These are phyloP conservation scores for Montipora efflorescens DNA, from an alignment of 64 coral and sea anemone genomes.

Conservation along the genomic window DNA sequence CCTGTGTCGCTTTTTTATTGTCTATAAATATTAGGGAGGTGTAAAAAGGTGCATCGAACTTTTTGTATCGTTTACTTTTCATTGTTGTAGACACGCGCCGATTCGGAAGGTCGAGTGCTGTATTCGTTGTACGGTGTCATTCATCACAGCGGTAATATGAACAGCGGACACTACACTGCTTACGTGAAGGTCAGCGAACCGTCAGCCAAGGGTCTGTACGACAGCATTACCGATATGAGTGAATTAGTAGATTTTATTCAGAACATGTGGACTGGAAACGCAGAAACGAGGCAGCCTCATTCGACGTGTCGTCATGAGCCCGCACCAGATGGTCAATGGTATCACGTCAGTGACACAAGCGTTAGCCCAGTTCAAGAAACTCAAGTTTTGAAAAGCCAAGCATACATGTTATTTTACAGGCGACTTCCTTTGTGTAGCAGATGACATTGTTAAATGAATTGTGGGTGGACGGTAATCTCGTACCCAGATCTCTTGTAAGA, in stretches of 20 bases:
- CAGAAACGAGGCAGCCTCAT: not conserved
- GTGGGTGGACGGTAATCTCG: too few relatives aligned
- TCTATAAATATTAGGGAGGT: too few relatives aligned
- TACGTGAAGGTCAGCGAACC: constrained; percentile 72
- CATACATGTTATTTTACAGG: constrained; percentile 96
- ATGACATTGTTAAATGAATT: not conserved
- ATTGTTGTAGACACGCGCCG: constrained; percentile 63
- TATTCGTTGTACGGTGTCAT: constrained; percentile 86
- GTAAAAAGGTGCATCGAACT: not conserved
- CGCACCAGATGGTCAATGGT: constrained; percentile 83
- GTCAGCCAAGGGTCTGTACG: constrained; percentile 21
- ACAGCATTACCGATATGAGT: constrained; percentile 57
- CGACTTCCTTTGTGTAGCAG: constrained; percentile 66
- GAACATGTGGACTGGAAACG: constrained; percentile 66
- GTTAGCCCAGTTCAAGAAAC: constrained; percentile 55
- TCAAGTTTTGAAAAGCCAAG: constrained; percentile 90
- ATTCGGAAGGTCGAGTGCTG: constrained; percentile 72
- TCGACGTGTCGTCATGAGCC: constrained; percentile 32
- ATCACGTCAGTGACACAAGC: constrained; percentile 91
- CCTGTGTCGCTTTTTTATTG: too few relatives aligned
- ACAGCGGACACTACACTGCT: constrained; percentile 97
- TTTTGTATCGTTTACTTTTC: not conserved
- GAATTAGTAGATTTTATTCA: constrained; percentile 69
- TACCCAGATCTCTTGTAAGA: too few relatives aligned
- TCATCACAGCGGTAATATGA: constrained; percentile 90